A percentile compares a stretch with the other conserved stretches of the same genome.
Evolutionary conservation across 2,797 vertebrate species (phyloP).

Genomic region (Leptatherina wallacei): DNA sequence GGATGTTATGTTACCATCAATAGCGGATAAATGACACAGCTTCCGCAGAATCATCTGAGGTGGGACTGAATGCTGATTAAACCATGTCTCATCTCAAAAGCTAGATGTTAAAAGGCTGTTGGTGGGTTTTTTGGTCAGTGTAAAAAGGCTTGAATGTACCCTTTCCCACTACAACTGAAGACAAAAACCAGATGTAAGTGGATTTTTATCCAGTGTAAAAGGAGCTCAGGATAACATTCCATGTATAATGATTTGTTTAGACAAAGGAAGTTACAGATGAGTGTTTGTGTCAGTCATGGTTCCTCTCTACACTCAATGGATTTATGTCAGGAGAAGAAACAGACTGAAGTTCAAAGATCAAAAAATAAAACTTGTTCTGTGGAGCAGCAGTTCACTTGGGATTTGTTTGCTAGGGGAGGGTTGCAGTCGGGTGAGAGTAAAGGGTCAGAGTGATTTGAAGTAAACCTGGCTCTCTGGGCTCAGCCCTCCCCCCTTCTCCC

Average conservation of each 20-base stretch:
- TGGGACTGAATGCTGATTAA: too few relatives aligned
- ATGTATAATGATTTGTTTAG: slow-evolving; percentile 51
- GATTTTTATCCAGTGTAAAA: not conserved
- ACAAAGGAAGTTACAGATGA: slow-evolving; percentile 15
- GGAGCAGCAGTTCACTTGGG: slow-evolving; percentile 60
- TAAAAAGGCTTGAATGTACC: not conserved
- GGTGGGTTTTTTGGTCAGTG: not conserved
- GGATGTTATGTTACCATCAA: too few relatives aligned
- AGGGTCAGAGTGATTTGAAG: slow-evolving; percentile 39
- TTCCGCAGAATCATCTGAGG: too few relatives aligned
- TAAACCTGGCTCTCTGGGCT: slow-evolving; percentile 32
- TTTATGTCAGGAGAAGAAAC: slow-evolving; percentile 48
- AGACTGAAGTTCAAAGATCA: slow-evolving; percentile 48
- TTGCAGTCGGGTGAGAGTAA: slow-evolving; percentile 35
- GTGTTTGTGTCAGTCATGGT: slow-evolving; percentile 33
- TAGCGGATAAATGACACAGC: too few relatives aligned
- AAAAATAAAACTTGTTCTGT: slow-evolving; percentile 45
- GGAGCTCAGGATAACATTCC: slow-evolving; percentile 24
- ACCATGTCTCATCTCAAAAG: not conserved
- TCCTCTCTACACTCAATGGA: slow-evolving; percentile 26
- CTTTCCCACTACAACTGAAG: not conserved
- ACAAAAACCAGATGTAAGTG: not conserved
- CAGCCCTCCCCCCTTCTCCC: slow-evolving; percentile 26
- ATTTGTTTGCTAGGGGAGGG: slow-evolving; percentile 58
- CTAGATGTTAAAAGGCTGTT: not conserved